Conservation (phyloP, 2,113 vertebrate species). For the Synodontis membranacea region DNA sequence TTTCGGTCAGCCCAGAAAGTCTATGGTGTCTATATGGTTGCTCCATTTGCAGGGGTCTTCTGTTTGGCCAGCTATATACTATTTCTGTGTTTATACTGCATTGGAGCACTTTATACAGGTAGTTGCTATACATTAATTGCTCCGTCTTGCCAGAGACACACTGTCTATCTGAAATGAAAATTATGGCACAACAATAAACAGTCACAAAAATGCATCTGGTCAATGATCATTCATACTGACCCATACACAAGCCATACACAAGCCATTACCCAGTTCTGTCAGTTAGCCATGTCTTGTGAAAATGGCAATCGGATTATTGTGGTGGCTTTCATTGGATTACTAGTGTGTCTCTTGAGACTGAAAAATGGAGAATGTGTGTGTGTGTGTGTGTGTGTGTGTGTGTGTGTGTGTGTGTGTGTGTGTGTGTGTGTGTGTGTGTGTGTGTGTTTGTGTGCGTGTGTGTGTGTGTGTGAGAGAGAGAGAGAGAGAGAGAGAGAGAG, state of each 20-base stretch:
- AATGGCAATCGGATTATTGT: slow-evolving; percentile 10
- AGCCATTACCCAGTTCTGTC: neutral
- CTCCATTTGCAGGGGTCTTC: too few relatives aligned
- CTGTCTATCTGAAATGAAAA: neutral
- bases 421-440: neutral
- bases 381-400: too few relatives aligned
- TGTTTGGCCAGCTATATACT: neutral
- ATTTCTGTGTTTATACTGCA: neutral
- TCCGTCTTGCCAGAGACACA: neutral
- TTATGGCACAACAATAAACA: neutral
- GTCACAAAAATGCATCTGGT: neutral
- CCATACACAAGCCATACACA: neutral
- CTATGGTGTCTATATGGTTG: neutral
- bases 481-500: neutral
- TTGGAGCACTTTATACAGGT: neutral
- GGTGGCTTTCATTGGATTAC: slow-evolving; percentile 14
- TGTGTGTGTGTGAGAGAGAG: neutral
- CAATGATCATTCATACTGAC: neutral
- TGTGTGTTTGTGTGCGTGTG: too few relatives aligned
- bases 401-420: neutral
- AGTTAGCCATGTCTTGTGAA: slow-evolving; percentile 10
- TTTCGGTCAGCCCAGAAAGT: neutral
- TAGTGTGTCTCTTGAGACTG: neutral
- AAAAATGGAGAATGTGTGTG: neutral
- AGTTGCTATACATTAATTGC: neutral